Evolutionary conservation across 1,140 invertebrate genomes (phyloP).

Genomic region (Drosophila lacteicornis): DNA sequence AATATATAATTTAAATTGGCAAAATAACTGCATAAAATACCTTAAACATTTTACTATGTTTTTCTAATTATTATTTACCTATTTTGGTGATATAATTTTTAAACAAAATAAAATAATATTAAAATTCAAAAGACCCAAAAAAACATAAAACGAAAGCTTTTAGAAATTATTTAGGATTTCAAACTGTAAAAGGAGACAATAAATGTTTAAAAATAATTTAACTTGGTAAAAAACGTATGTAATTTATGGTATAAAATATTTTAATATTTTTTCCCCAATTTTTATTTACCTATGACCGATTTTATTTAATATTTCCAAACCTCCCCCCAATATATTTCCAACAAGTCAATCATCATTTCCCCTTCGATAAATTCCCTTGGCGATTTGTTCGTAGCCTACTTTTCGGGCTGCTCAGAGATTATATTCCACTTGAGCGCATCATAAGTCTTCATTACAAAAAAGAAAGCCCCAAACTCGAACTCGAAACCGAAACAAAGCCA

Average conservation of each 20-base stretch:
- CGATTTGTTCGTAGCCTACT: not conserved
- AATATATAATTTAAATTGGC: not conserved
- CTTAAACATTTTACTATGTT: too few species aligned
- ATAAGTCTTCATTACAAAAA: constrained; percentile 17
- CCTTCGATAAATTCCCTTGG: not conserved
- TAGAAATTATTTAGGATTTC: too few species aligned
- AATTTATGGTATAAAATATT: too few species aligned
- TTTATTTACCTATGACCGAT: too few species aligned
- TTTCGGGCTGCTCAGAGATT: constrained; percentile 1
- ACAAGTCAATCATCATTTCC: constrained; percentile 1
- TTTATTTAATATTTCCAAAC: not conserved
- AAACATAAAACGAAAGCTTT: not conserved
- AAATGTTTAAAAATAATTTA: too few species aligned
- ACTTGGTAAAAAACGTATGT: too few species aligned
- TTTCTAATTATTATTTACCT: too few species aligned
- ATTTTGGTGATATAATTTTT: too few species aligned
- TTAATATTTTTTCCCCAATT: too few species aligned
- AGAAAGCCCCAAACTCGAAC: not conserved
- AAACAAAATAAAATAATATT: not conserved
- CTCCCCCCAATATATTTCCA: too few species aligned
- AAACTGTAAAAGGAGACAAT: too few species aligned
- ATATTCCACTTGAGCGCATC: constrained; percentile 15
- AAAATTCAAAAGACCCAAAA: not conserved
- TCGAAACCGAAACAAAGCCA: constrained; percentile 29
- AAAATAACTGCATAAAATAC: too few species aligned